These are phyloP conservation scores for Dinoponera quadriceps DNA, from an alignment of 1,140 invertebrate genomes.

Conservation along the genomic window DNA sequence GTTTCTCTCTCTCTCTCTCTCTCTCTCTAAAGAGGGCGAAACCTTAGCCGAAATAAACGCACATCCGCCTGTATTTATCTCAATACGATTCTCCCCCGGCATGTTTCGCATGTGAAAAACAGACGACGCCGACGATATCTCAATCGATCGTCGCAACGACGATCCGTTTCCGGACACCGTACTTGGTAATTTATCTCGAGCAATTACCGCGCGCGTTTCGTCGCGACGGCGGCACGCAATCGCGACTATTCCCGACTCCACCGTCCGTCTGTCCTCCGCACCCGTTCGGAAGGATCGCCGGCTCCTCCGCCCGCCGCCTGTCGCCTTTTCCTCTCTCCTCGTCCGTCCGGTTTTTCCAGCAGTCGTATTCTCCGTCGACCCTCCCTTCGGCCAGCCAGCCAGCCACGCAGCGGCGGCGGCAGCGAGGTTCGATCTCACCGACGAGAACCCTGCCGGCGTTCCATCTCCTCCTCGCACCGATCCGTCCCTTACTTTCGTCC, in stretches of 20 bases:
- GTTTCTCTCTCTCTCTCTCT: too few species aligned
- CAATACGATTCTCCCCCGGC: too few species aligned
- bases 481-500: constrained; percentile 16
- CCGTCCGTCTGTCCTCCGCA: constrained; percentile 7
- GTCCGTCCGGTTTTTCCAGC: constrained; percentile 52
- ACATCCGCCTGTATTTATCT: too few species aligned
- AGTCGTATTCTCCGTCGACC: constrained; percentile 44
- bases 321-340: constrained; percentile 28
- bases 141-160: background rate
- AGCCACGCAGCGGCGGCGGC: constrained; percentile 42
- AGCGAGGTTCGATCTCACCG: constrained; percentile 65
- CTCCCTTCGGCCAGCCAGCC: constrained; percentile 4
- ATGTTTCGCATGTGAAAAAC: too few species aligned
- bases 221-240: background rate
- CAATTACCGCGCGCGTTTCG: constrained; percentile 31
- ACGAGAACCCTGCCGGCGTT: constrained; percentile 49
- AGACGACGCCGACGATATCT: too few species aligned
- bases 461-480: constrained; percentile 17
- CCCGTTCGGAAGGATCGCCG: constrained; percentile 6
- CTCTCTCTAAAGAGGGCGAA: too few species aligned
- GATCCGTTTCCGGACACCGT: constrained; percentile 21
- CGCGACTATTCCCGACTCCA: constrained; percentile 6
- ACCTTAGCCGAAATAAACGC: too few species aligned
- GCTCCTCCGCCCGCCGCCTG: constrained; percentile 36
- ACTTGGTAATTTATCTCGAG: constrained; percentile 26